Evolutionary conservation across 1,140 invertebrate genomes (phyloP), one percentile per base, ranked within the genome.

Genomic region (Calephelis virginiensis): DNA sequence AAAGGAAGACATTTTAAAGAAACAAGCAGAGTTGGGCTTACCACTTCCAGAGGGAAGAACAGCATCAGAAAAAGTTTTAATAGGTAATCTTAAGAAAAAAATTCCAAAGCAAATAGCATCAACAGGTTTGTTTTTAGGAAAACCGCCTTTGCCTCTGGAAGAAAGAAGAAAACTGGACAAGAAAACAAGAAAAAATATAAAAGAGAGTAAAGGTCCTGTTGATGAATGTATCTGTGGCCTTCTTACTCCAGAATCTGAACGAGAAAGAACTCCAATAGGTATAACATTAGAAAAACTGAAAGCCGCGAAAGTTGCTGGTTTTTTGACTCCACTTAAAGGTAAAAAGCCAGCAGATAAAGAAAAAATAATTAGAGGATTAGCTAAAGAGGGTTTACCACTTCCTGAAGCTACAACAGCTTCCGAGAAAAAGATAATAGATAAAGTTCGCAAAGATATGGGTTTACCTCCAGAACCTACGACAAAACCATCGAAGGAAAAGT

Each of bases 21-120:
- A 72, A 66, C 50, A 72, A 66, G 68, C 73, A 11, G 59, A 69
- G 48, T 48, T 67, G 28, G 77, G 73, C 1, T 17, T 80, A 46
- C 64, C 71, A 37, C 40, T 83, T 11, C 78, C 80, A 0, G 71
- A 77, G 64, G 78, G 71, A n/a, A 62, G 71, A 38, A 76, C 74
- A 9, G n/a, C 73, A 48, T 81, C 79, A 3, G 79, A 81, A 77
- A 81, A 80, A 67, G 66, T 65, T 59, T 62, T 77, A 7, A 73
- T 78, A 64, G 61, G 50, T 2, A 77, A 73, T 72, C 43, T 77
- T 8, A 74, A 71, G 71, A 61, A 11, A 14, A 4, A n/a, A 14
- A 9, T 7, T 8, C 14, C 14, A 9, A 49, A n/a, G 13, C 12
- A 49, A 49, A 49, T 49, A 13, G 0, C 13, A 17, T 17, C 49